Base-by-base conservation (phyloP, 1,140 invertebrate genomes). In the Drosophila punjabiensis region DNA sequence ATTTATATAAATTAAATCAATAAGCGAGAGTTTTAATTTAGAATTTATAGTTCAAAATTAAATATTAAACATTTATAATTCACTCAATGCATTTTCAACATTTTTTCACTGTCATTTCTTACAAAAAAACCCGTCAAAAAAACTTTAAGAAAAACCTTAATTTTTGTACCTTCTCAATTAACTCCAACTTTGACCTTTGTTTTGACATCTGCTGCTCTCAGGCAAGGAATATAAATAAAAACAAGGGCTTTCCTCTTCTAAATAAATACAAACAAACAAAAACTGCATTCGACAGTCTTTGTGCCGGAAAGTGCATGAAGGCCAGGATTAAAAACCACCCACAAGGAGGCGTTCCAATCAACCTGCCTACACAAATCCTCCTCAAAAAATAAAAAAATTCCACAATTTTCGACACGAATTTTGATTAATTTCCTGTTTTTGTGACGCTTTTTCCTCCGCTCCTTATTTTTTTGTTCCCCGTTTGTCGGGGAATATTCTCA, bases 391-490 rank as follows among this genome's bases (percentile, higher is more conserved):
- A n/a, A 55, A 56, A 58, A 39, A 56, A 73, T 20, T 14, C 39
- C 70, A 20, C 70, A 74, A 61, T 74, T 79, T 79, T 45, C 62
- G 41, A 50, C 45, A 74, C 52, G 53, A 69, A 59, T 83, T 83
- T 64, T 83, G 81, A 83, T 83, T 83, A 82, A 75, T 83, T 79
- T 61, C 64, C 75, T 60, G 39, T 55, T 56, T 45, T 59, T 69
- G 14, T 65, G 16, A 32, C 43, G 47, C 45, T 47, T 73, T 56
- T 53, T 8, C 11, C n/a, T 53, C 11, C 11, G 6, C 11, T 47
- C 4, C 50, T 32, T 24, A 20, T 37, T 32, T 60, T 67, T 68
- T 64, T 53, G 35, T 69, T 52, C 41, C 33, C 37, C n/a, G 75
- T 39, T 73, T 60, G 50, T 43, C 55, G 35, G 32, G 13, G 20